Base-by-base conservation (phyloP, 1,140 invertebrate species). In the Pygmarrhopalites habei region DNA sequence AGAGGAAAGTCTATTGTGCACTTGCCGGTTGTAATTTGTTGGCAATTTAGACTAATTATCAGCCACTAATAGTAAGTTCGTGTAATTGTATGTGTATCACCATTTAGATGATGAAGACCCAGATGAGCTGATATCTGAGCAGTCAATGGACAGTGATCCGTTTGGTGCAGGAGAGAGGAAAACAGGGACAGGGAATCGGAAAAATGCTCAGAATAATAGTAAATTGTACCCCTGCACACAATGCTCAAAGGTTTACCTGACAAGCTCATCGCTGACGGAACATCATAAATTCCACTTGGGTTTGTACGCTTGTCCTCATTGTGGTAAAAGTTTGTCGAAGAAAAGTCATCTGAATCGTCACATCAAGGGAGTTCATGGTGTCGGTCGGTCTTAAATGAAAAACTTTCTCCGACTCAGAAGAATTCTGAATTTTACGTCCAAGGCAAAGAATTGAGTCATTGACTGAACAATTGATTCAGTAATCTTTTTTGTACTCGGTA, bases 331-430 rank as follows among this genome's bases (percentile, higher is more conserved):
- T 19, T 25, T 64, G 2, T 53, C 46, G 12, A 64, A 64, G 32
- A 64, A 53, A 30, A 35, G 26, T 15, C 62, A 64, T 56, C 29
- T 64, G 15, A 51, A 59, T 23, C 39, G 62, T 21, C 62, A 64
- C 55, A 41, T 64, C 15, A 1, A 21, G 29, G 1, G 4, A 15
- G 14, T 52, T 52, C 49, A 52, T 52, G 25, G 25, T 19, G n/a
- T 23, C n/a, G 49, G 28, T 7, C 49, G 23, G 2, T 10, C 5
- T 5, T 7, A 12, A 41, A n/a, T 41, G n/a, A n/a, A n/a, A n/a
- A n/a, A n/a, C n/a, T n/a, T n/a, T n/a, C n/a, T n/a, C n/a, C n/a
- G n/a, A n/a, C n/a, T n/a, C n/a, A n/a, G n/a, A n/a, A n/a, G n/a
- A n/a, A n/a, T n/a, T n/a, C n/a, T n/a, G n/a, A n/a, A n/a, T n/a